Evolutionary conservation across 2,888 invertebrate species (phyloP).

Genomic region (Candidula unifasciata): DNA sequence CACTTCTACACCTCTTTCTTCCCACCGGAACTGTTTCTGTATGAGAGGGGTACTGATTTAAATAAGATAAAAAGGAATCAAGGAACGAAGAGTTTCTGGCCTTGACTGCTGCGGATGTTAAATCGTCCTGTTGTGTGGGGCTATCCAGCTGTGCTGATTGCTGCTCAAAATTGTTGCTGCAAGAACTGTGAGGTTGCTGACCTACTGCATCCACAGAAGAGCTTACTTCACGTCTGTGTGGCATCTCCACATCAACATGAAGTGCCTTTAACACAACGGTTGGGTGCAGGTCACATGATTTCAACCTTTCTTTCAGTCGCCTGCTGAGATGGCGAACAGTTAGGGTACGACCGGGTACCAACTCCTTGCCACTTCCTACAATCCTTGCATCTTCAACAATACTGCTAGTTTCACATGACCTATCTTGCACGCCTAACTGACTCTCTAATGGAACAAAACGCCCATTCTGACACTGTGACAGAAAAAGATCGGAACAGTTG

Average conservation of each 20-base stretch:
- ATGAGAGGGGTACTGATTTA: conserved; percentile 33
- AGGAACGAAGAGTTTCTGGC: conserved; percentile 53
- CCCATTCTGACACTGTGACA: conserved; percentile 25
- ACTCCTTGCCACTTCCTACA: background rate
- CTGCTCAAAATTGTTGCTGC: background rate
- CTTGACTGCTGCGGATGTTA: background rate
- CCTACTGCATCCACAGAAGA: background rate
- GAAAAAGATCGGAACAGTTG: conserved; percentile 12
- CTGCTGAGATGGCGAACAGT: conserved; percentile 33
- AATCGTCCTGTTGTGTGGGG: too few relatives aligned
- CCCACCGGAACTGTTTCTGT: background rate
- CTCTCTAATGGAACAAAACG: conserved; percentile 5
- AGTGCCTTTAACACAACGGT: conserved; percentile 23
- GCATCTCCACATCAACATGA: background rate
- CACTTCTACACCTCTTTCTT: conserved; percentile 14
- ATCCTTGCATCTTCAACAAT: background rate
- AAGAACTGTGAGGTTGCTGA: background rate
- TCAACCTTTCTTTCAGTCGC: conserved; percentile 33
- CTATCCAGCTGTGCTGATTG: background rate
- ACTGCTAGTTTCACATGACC: background rate
- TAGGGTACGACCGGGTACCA: background rate
- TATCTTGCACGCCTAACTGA: background rate
- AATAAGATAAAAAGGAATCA: conserved; percentile 54
- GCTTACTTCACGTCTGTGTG: background rate
- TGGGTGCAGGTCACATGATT: conserved; percentile 38